These are phyloP conservation scores for Zygogramma bicolorata DNA, from an alignment of 2,888 invertebrate species.

Conservation along the genomic window DNA sequence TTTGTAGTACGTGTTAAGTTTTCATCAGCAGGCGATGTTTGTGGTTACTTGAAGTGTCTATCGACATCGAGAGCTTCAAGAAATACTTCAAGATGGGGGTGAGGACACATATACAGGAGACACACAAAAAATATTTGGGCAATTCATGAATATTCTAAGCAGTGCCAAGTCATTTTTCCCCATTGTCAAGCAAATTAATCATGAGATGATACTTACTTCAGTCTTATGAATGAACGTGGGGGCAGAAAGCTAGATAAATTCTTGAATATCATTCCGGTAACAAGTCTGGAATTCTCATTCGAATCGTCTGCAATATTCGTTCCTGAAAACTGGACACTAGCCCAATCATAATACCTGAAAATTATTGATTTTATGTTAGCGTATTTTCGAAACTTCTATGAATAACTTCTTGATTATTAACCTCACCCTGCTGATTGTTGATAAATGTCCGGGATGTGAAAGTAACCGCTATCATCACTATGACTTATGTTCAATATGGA, in stretches of 20 bases:
- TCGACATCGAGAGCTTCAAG: too few relatives aligned
- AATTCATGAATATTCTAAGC: too few relatives aligned
- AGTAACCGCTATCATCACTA: constrained; percentile 28
- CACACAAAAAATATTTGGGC: too few relatives aligned
- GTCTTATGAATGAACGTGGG: constrained; percentile 72
- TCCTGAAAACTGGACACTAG: constrained; percentile 41
- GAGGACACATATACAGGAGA: too few relatives aligned
- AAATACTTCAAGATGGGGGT: too few relatives aligned
- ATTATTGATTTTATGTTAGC: background rate
- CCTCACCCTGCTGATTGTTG: constrained; percentile 13
- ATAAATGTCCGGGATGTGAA: constrained; percentile 32
- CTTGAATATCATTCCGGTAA: constrained; percentile 72
- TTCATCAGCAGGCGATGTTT: too few relatives aligned
- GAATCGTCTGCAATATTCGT: constrained; percentile 25
- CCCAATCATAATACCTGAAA: constrained; percentile 38
- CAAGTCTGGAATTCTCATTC: constrained; percentile 33
- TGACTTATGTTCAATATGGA: constrained; percentile 41
- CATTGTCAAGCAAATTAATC: too few relatives aligned
- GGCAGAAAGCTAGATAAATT: constrained; percentile 75
- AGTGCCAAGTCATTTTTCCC: too few relatives aligned
- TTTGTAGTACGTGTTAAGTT: too few relatives aligned
- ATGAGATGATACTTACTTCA: constrained; percentile 70
- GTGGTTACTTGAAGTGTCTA: too few relatives aligned
- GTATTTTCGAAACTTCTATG: background rate
- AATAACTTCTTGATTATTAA: background rate